Conservation (phyloP, 2,797 vertebrate species). For the Gymnopithys bicolor region DNA sequence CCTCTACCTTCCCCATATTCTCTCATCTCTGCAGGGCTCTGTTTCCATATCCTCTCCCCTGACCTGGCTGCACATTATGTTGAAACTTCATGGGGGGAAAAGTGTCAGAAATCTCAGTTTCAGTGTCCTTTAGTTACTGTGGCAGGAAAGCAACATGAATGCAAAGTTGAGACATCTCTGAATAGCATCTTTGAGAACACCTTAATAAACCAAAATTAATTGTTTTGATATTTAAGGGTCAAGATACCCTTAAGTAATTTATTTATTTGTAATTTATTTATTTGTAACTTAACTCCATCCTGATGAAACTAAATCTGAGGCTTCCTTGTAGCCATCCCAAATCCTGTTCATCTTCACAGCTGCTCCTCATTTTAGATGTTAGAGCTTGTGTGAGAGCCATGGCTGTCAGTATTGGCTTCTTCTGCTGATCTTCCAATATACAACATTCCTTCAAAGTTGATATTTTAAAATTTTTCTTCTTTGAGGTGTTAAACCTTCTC, state of each 20-base stretch:
- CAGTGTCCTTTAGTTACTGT: accelerated
- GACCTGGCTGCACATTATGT: background rate
- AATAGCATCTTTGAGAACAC: background rate
- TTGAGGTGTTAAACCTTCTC: background rate
- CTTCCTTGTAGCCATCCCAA: background rate
- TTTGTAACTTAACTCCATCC: background rate
- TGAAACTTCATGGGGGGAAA: background rate
- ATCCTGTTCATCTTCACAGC: background rate
- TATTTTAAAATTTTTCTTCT: background rate
- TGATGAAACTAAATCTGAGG: background rate
- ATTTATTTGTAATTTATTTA: background rate
- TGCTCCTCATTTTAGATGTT: background rate
- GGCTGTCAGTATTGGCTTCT: background rate
- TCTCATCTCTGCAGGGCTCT: background rate
- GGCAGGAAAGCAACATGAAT: background rate
- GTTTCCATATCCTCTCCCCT: background rate
- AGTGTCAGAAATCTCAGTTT: background rate
- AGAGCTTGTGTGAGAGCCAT: background rate
- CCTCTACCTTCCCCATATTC: background rate
- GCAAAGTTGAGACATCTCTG: background rate
- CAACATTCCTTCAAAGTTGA: accelerated
- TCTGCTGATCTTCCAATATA: background rate
- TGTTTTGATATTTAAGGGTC: background rate
- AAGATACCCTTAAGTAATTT: background rate
- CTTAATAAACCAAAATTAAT: background rate